A percentile compares a stretch with the other conserved stretches of the same genome.
phyloP scores from a whole-genome alignment of 37 sponge, comb jelly and placozoan species.

The Axinella damicornis region DNA sequence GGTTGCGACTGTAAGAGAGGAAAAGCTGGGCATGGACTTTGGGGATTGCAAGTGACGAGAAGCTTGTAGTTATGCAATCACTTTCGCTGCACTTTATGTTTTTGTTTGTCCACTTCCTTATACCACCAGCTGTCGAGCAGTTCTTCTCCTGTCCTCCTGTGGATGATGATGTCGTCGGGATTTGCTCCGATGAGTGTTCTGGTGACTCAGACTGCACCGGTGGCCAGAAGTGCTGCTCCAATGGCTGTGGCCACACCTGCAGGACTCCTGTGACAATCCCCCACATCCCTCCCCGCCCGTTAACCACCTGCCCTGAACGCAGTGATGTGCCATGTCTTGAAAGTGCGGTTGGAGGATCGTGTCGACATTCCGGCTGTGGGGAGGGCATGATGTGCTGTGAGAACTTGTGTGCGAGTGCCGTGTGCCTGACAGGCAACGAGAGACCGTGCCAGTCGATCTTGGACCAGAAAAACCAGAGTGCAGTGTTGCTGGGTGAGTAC shows the following conservation, averaged over 20 bases:
- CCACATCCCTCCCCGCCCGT: slow-evolving; percentile 33
- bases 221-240: slow-evolving; percentile 25
- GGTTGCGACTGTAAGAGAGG: neutral
- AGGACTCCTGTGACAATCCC: slow-evolving; percentile 33
- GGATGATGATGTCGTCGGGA: neutral
- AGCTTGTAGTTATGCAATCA: no score
- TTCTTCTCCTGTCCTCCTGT: neutral
- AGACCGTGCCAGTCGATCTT: neutral
- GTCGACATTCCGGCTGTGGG: neutral
- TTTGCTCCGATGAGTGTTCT: slow-evolving; percentile 6
- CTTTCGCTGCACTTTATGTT: no score
- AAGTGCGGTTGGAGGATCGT: neutral
- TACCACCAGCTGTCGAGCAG: neutral
- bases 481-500: slow-evolving; percentile 15
- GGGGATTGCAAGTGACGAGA: no score
- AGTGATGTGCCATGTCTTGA: slow-evolving; percentile 15
- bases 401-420: slow-evolving; percentile 15
- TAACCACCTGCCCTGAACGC: no score
- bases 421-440: slow-evolving; percentile 10
- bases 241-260: slow-evolving; percentile 32
- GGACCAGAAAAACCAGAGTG: neutral
- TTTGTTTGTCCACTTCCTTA: no score
- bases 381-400: slow-evolving; percentile 32
- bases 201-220: slow-evolving; percentile 1
- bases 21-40: no score